Evolutionary conservation across 1,140 invertebrate species (phyloP).

Genomic region (Atta texana): DNA sequence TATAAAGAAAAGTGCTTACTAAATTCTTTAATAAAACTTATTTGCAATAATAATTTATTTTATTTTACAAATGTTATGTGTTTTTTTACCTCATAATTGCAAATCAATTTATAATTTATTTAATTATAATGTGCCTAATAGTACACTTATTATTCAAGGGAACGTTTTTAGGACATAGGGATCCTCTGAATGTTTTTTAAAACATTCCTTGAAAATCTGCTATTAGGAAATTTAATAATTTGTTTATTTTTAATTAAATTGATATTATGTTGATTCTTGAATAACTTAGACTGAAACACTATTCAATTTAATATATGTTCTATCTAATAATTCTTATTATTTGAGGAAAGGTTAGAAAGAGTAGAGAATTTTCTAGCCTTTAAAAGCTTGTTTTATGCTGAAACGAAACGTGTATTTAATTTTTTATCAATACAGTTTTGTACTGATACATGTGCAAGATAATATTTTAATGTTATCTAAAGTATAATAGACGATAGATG

Average conservation of each 20-base stretch:
- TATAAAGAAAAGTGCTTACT: too few relatives aligned
- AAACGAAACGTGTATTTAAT: background rate
- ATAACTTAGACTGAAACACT: background rate
- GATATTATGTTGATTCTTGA: background rate
- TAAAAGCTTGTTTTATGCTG: background rate
- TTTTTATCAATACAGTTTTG: background rate
- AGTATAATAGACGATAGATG: background rate
- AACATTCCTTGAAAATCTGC: too few relatives aligned
- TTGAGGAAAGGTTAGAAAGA: background rate
- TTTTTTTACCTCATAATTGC: too few relatives aligned
- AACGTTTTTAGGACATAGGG: too few relatives aligned
- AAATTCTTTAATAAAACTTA: too few relatives aligned
- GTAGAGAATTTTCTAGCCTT: background rate
- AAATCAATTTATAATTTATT: background rate
- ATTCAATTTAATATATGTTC: background rate
- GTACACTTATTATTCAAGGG: too few relatives aligned
- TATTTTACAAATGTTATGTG: too few relatives aligned
- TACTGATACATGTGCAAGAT: background rate
- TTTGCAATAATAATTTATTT: too few relatives aligned
- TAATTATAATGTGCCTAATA: background rate
- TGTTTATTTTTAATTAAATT: background rate
- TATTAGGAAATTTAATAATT: background rate
- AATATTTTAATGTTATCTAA: slow-evolving; percentile 1
- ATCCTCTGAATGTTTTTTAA: too few relatives aligned
- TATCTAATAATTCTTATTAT: background rate